phyloP scores from a whole-genome alignment of 2,797 vertebrate species.

The Silurus aristotelis region DNA sequence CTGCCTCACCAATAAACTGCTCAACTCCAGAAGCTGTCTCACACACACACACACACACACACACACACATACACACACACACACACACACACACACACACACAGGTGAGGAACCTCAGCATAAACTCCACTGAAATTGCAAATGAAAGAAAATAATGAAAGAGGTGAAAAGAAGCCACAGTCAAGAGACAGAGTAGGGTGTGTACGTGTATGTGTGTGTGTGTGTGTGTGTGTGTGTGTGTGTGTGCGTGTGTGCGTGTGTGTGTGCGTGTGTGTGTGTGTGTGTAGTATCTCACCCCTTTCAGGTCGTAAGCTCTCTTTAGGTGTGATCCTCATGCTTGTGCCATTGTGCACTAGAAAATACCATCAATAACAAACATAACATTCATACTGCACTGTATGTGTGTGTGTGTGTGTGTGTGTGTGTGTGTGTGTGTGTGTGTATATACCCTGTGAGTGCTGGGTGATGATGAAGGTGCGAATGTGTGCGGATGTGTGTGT shows the following conservation, averaged over 20 bases:
- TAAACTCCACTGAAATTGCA: neutral
- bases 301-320: conserved; percentile 90
- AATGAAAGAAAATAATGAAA: neutral
- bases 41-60: conserved; percentile 30
- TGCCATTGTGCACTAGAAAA: conserved; percentile 89
- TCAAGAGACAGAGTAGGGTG: no score
- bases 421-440: neutral
- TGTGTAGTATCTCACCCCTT: conserved; percentile 76
- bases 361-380: conserved; percentile 36
- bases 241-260: neutral
- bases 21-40: conserved; percentile 86
- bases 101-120: neutral
- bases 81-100: neutral
- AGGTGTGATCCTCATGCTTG: conserved; percentile 90
- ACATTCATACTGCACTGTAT: neutral
- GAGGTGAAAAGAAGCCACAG: no score
- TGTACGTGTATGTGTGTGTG: neutral
- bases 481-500: no score
- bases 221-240: no score
- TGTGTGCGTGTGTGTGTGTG: conserved; percentile 12
- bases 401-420: neutral
- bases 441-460: no score
- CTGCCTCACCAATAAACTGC: conserved; percentile 88
- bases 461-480: no score
- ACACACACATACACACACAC: neutral